Evolutionary conservation across 2,113 vertebrate species (phyloP), one percentile per base, ranked within the genome.

Genomic region (Myodes glareolus): DNA sequence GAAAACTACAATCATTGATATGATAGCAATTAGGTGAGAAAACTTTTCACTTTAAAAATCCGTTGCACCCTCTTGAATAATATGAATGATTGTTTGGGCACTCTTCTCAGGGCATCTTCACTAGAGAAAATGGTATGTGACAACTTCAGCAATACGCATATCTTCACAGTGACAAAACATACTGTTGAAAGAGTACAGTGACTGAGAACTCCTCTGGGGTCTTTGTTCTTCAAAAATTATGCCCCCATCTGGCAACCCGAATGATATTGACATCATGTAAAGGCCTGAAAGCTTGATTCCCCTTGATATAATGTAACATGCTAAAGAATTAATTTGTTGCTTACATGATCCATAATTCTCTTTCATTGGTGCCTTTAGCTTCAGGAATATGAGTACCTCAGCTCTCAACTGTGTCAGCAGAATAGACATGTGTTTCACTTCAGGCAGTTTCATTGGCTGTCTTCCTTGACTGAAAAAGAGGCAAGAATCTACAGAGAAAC

Each of bases 11-110:
- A 13, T 3, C 10, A 88, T 67, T 70, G 33, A 90, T 73, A 68
- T 11, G 58, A 7, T 68, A 92, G 88, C 39, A 55, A 52, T 94
- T 42, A 63, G 13, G 21, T 67, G 0, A n/a, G 16, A 84, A 90
- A 90, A 76, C 1, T 91, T 86, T 73, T 77, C 23, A 90, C 13
- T 90, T 90, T 52, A 86, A 88, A 92, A 94, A 70, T 72, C 50
- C 33, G 58, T 80, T 73, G 2, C 10, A 58, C 81, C 50, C 17
- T 6, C 55, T 72, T 88, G 89, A 94, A 39, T 91, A 65, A 84
- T 91, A 21, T 47, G 68, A 87, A 91, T 61, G 4, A 67, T 90
- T 92, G 61, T 47, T 72, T n/a, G 7, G 73, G 55, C 36, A 75
- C 42, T 94, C 1, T n/a, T 42, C 45, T 92, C 55, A 70, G 14